Conservation (phyloP, 2,797 vertebrate species). For the Anas bernieri region DNA sequence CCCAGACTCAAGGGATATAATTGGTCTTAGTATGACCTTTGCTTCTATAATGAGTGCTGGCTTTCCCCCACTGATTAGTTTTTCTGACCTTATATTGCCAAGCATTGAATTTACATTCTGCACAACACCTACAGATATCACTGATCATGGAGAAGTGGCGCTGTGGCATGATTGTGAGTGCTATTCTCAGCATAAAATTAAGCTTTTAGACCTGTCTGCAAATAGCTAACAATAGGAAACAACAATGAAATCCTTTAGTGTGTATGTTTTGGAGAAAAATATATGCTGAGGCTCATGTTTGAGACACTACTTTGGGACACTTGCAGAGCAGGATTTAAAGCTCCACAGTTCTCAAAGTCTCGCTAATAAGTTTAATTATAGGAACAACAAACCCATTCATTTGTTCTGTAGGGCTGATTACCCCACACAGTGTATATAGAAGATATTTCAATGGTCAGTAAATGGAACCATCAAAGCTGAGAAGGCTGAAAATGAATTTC, state of each 20-base stretch:
- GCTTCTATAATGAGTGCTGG: neutral
- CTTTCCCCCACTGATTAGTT: neutral
- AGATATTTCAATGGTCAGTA: neutral
- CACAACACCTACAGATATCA: neutral
- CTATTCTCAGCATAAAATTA: conserved; percentile 14
- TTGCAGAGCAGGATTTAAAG: conserved; percentile 37
- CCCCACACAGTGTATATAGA: accelerated
- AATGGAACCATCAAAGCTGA: neutral
- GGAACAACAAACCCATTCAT: neutral
- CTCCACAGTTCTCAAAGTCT: neutral
- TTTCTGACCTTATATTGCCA: neutral
- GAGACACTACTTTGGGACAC: neutral
- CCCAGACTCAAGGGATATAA: neutral
- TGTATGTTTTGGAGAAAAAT: conserved; percentile 25
- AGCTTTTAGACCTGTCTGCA: conserved; percentile 30
- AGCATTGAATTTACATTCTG: neutral
- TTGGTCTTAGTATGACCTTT: neutral
- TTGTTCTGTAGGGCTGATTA: neutral
- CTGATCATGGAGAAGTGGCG: neutral
- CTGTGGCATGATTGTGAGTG: neutral
- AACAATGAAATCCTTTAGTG: conserved; percentile 11
- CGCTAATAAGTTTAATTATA: conserved; percentile 26
- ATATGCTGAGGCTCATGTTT: conserved; percentile 35
- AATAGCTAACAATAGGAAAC: conserved; percentile 37
- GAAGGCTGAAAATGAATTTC: neutral